Conservation (phyloP, 2,113 vertebrate species). For the Rattus norvegicus region GRCr8 NC_086021.1:137261501-137262000, state of each 20-base stretch:
- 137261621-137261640: not conserved
- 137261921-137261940: no score
- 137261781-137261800: not conserved
- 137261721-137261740: not conserved
- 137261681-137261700: not conserved
- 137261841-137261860: not conserved
- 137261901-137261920: not conserved
- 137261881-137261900: no score
- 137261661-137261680: not conserved
- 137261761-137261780: not conserved
- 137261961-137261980: not conserved
- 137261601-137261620: not conserved
- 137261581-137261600: not conserved
- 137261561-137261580: not conserved
- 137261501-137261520: not conserved
- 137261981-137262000: not conserved
- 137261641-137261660: not conserved
- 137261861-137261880: no score
- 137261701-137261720: accelerated
- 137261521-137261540: not conserved
- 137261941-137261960: not conserved
- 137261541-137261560: not conserved
- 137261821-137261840: not conserved
- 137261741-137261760: not conserved
- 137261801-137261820: not conserved